Conservation (phyloP, 2,888 invertebrate species). For the Fragum fragum region DNA sequence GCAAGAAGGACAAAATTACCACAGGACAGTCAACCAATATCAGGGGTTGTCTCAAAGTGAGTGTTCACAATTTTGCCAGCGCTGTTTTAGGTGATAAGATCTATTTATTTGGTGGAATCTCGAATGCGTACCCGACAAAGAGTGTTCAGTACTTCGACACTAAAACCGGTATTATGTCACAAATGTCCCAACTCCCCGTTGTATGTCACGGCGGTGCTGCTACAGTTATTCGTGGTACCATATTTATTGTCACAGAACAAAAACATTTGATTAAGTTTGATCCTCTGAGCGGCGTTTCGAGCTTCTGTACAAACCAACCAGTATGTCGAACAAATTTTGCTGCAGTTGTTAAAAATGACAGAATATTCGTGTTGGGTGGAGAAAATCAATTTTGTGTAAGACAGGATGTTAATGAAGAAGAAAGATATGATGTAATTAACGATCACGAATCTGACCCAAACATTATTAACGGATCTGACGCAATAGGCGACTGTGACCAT, state of each 20-base stretch:
- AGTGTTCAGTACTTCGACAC: conserved; percentile 28
- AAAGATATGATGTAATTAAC: not conserved
- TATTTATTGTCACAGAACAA: conserved; percentile 9
- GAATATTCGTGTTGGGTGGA: not conserved
- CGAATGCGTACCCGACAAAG: not conserved
- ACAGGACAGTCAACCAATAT: not conserved
- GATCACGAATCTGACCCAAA: not conserved
- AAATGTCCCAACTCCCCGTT: not conserved
- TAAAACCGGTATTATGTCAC: not conserved
- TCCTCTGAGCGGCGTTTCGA: not conserved
- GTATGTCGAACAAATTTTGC: not conserved
- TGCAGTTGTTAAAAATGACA: not conserved
- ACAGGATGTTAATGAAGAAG: not conserved
- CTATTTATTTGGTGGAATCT: conserved; percentile 17
- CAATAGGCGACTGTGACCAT: not conserved
- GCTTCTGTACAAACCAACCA: not conserved
- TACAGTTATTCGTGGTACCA: not conserved
- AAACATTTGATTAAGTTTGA: conserved; percentile 4
- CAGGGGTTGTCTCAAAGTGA: conserved; percentile 20
- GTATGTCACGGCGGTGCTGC: conserved; percentile 14
- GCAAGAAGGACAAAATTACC: conserved; percentile 5
- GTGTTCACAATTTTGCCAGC: conserved; percentile 12
- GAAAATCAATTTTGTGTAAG: not conserved
- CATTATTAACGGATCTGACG: not conserved
- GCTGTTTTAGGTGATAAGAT: conserved; percentile 4